Evolutionary conservation across 2,113 vertebrate genomes (phyloP), one percentile per base, ranked within the genome.

Genomic region (Perca flavescens): DNA sequence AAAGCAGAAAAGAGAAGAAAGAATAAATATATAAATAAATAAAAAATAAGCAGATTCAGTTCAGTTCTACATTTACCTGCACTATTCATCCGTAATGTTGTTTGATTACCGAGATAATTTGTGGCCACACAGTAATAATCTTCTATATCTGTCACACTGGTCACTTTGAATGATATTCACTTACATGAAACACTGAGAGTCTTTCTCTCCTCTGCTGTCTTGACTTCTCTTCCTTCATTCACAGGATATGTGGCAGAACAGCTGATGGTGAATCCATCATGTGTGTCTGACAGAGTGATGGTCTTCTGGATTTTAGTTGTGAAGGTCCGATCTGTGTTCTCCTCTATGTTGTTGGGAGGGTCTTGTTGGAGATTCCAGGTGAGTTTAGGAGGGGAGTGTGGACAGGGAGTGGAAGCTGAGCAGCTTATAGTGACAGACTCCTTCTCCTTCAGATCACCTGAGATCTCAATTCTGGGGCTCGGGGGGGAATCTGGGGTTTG

Each of bases 331-430:
- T 87, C 28, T 46, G 10, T 2, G 28, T 82, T 79, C 6, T 63
- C 19, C 56, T 74, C 36, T 2, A 34, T 14, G 3, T 25, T 12
- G 22, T 54, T 70, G 43, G 1, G n/a, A 75, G 77, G 1, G 60
- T 64, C 8, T 61, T 65, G 19, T 70, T 19, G 21, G 47, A 64
- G 82, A 49, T 10, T 79, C 91, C 85, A 90, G 68, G 74, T 76
- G 76, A 93, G 81, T 47, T 57, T 1, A 65, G 86, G 86, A 31
- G 79, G 72, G 21, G 43, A 62, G 50, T 4, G 49, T 62, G 83
- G 89, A 82, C 92, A 92, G 57, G 89, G 82, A 65, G 80, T 81
- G 25, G 13, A 6, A 77, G 82, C 86, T 77, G 87, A 86, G 60
- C 92, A 91, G 47, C 61, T 88, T 15, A 92, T 11, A 68, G 4